Percentiles rank a stretch among this genome's conserved stretches.
phyloP scores from a whole-genome alignment of 2,797 vertebrate genomes.

The Pygocentrus nattereri region DNA sequence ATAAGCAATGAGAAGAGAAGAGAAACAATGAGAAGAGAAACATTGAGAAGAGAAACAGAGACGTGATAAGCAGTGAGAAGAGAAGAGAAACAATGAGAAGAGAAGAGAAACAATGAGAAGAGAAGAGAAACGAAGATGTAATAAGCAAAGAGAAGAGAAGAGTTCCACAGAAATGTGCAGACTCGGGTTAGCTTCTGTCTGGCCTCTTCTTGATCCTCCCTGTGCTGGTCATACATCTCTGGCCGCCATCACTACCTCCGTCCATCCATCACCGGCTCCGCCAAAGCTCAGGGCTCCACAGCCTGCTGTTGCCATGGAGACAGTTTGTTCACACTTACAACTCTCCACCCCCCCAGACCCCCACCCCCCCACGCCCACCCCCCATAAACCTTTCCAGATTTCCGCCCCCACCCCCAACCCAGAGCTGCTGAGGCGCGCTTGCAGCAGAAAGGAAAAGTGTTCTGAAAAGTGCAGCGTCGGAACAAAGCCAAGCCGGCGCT shows the following conservation, averaged over 20 bases:
- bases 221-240: constrained; percentile 36
- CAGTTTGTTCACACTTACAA: constrained; percentile 77
- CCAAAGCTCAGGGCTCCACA: constrained; percentile 66
- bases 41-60: neutral
- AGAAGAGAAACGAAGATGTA: constrained; percentile 22
- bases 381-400: constrained; percentile 78
- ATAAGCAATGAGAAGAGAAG: neutral
- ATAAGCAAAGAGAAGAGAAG: constrained; percentile 57
- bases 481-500: neutral
- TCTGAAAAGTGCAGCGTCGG: constrained; percentile 44
- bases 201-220: constrained; percentile 26
- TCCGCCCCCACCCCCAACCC: constrained; percentile 59
- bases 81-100: neutral
- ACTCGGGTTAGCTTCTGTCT: constrained; percentile 24
- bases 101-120: neutral
- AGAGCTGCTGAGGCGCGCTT: neutral
- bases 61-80: neutral
- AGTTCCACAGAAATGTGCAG: constrained; percentile 20
- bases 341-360: constrained; percentile 69
- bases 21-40: neutral
- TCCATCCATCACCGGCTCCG: constrained; percentile 70
- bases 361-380: constrained; percentile 40
- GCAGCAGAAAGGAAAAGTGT: constrained; percentile 19
- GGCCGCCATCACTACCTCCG: constrained; percentile 72
- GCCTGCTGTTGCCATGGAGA: constrained; percentile 83